phyloP scores from a whole-genome alignment of 2,113 vertebrate species.

The Lycocorax pyrrhopterus region DNA sequence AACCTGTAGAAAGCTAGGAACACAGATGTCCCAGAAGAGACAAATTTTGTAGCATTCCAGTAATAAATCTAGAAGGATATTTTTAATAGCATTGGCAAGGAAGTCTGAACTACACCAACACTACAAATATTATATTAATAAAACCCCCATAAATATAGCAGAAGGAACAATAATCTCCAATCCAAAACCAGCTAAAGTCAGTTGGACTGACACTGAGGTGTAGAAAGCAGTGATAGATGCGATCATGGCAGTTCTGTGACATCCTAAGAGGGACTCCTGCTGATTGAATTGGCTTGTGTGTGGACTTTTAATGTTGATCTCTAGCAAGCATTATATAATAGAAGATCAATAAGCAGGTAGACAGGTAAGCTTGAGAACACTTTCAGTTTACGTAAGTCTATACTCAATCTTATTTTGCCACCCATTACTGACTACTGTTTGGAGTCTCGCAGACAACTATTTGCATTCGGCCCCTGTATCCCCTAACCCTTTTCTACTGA shows the following conservation, averaged over 20 bases:
- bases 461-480: background rate
- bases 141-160: background rate
- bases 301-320: background rate
- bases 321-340: background rate
- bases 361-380: background rate
- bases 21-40: background rate
- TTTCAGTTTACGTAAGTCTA: background rate
- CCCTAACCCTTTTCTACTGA: background rate
- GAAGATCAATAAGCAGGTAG: background rate
- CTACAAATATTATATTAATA: background rate
- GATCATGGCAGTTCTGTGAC: background rate
- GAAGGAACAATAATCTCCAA: background rate
- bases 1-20: background rate
- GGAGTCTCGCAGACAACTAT: background rate
- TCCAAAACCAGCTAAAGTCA: background rate
- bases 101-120: background rate
- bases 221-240: background rate
- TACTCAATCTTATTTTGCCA: background rate
- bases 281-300: background rate
- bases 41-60: background rate
- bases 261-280: background rate
- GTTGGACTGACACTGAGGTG: background rate
- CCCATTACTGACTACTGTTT: background rate
- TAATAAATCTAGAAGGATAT: background rate
- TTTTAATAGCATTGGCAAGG: background rate